These are phyloP conservation scores for Alosa sapidissima DNA, from an alignment of 2,797 vertebrate species.

Conservation along the genomic window DNA sequence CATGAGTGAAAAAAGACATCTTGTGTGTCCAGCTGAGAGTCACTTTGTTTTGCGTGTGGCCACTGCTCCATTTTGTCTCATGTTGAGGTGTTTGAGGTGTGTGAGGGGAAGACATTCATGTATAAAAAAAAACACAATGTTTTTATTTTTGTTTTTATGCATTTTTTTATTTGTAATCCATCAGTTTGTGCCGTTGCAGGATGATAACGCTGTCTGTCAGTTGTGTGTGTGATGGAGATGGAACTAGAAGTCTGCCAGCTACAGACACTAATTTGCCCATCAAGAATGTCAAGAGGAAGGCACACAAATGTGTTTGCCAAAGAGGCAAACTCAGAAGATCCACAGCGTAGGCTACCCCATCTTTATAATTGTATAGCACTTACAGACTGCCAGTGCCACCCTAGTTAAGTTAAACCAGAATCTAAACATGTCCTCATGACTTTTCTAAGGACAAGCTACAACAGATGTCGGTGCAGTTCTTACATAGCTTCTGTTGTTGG, in stretches of 20 bases:
- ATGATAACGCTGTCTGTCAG: conserved; percentile 1
- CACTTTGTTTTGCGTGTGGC: conserved; percentile 60
- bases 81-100: conserved; percentile 46
- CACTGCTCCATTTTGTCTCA: conserved; percentile 40
- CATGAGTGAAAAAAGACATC: conserved; percentile 62
- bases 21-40: conserved; percentile 73
- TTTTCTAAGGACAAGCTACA: not conserved
- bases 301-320: not conserved
- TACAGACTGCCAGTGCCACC: not conserved
- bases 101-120: conserved; percentile 20
- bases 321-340: no score
- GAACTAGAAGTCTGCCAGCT: not conserved
- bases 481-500: not conserved
- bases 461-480: not conserved
- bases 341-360: not conserved
- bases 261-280: not conserved
- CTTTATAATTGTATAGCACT: conserved; percentile 24
- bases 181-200: not conserved
- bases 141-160: conserved; percentile 40
- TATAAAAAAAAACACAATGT: conserved; percentile 35
- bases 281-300: not conserved
- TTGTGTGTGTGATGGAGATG: not conserved
- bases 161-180: not conserved
- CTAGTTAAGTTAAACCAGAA: not conserved
- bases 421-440: not conserved